Conservation (phyloP, 1,140 invertebrate species). For the Trypoxylus dichotomus region DNA sequence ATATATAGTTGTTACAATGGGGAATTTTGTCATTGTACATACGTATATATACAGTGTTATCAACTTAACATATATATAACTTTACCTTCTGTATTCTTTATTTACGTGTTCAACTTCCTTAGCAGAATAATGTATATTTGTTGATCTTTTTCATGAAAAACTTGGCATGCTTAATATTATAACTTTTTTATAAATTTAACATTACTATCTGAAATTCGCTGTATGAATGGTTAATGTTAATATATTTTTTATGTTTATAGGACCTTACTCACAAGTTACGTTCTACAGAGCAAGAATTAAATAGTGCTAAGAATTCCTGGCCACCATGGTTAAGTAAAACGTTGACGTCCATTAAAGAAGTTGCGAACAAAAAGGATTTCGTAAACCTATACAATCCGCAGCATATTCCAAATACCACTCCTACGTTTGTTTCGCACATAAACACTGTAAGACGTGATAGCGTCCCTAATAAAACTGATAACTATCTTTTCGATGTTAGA, state of each 20-base stretch:
- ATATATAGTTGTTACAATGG: too few species aligned
- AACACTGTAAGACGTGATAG: conserved; percentile 47
- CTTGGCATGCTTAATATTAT: too few species aligned
- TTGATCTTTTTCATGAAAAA: too few species aligned
- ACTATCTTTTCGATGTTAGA: conserved; percentile 39
- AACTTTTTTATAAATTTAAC: too few species aligned
- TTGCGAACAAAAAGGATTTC: conserved; percentile 52
- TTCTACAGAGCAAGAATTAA: conserved; percentile 78
- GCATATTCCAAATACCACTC: conserved; percentile 37
- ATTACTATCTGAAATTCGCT: too few species aligned
- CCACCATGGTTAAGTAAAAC: conserved; percentile 91
- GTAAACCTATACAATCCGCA: conserved; percentile 38
- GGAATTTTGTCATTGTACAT: too few species aligned
- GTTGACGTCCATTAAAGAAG: conserved; percentile 57
- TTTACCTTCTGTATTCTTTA: too few species aligned
- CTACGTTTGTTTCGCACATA: conserved; percentile 52
- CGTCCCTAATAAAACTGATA: conserved; percentile 42
- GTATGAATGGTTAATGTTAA: neutral
- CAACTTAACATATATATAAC: too few species aligned
- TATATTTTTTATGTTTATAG: conserved; percentile 55
- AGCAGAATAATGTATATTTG: too few species aligned
- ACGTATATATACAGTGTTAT: too few species aligned
- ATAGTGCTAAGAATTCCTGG: conserved; percentile 75
- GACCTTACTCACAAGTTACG: conserved; percentile 92
- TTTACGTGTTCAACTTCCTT: too few species aligned